phyloP scores from a whole-genome alignment of 2,888 invertebrate genomes.

The Steromphala cineraria region DNA sequence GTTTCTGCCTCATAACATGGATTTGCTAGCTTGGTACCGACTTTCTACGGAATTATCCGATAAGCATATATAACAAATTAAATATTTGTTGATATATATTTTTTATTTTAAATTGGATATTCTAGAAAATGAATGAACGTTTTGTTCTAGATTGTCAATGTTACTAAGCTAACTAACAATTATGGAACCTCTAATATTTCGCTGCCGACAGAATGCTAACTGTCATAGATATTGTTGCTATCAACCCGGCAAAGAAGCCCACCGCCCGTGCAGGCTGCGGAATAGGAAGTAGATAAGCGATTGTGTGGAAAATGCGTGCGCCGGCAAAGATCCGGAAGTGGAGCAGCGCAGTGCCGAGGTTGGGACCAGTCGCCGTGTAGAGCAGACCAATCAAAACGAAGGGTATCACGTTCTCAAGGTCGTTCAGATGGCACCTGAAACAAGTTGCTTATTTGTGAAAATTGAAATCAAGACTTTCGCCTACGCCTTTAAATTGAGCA shows the following conservation, averaged over 20 bases:
- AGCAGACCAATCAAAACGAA: constrained; percentile 81
- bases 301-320: constrained; percentile 80
- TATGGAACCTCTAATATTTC: background rate
- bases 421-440: constrained; percentile 83
- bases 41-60: too few species aligned
- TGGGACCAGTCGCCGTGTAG: constrained; percentile 81
- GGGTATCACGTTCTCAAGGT: constrained; percentile 83
- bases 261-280: constrained; percentile 80
- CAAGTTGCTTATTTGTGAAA: background rate
- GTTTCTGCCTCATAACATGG: too few species aligned
- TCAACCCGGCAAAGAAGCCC: constrained; percentile 75
- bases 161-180: too few species aligned
- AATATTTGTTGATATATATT: too few species aligned
- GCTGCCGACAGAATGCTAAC: background rate
- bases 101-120: too few species aligned
- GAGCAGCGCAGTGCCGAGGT: constrained; percentile 76
- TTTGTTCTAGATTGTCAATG: too few species aligned
- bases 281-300: constrained; percentile 81
- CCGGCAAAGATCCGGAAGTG: constrained; percentile 80
- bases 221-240: constrained; percentile 78
- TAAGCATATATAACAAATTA: too few species aligned
- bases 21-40: too few species aligned
- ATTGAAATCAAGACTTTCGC: too few species aligned
- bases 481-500: too few species aligned
- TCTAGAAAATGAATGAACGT: too few species aligned